Evolutionary conservation across 1,140 invertebrate genomes (phyloP), one percentile per base, ranked within the genome.

Genomic region (Pseudomyrmex sp.): DNA sequence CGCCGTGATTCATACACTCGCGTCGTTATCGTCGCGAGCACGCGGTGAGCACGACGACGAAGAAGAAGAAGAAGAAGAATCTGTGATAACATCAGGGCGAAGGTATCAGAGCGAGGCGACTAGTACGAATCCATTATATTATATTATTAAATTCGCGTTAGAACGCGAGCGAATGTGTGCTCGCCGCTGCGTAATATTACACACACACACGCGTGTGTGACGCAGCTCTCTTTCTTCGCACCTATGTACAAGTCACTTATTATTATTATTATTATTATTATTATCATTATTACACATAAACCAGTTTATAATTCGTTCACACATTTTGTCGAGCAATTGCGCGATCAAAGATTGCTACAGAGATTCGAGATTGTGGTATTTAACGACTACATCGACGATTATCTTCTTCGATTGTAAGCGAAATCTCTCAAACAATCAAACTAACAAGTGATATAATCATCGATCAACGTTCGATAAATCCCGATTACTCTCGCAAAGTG

Each of bases 181-280:
- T 18, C 73, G 58, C 13, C 35, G 50, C 61, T 48, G 73, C 63
- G 73, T 75, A 75, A 75, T 75, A 63, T 75, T 63, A 75, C 20
- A 75, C 1, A 75, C 20, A 75, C 62, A 15, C 63, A 50, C 13
- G 50, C 3, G 50, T 2, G n/a, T 75, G 63, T 75, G 44, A 63
- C 59, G 73, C 58, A 23, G 46, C 58, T 75, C 58, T 63, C 10
- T 75, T 44, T 63, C 5, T 61, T 46, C 58, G 13, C 56, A n/a
- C n/a, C 15, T 9, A 35, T 20, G 4, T 12, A 9, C 59, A 62
- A 18, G 35, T 72, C 50, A 50, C 15, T 35, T 35, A 35, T 35
- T 35, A 35, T 35, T 35, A 35, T 7, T 35, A n/a, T n/a, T n/a
- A 7, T 35, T 35, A 35, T 35, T 35, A 35, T 35, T 35, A 35